Percentiles rank a stretch among this genome's conserved stretches.
These are phyloP conservation scores for Drosophila mojavensis DNA, from an alignment of 1,140 invertebrate genomes.

Conservation along the genomic window DNA sequence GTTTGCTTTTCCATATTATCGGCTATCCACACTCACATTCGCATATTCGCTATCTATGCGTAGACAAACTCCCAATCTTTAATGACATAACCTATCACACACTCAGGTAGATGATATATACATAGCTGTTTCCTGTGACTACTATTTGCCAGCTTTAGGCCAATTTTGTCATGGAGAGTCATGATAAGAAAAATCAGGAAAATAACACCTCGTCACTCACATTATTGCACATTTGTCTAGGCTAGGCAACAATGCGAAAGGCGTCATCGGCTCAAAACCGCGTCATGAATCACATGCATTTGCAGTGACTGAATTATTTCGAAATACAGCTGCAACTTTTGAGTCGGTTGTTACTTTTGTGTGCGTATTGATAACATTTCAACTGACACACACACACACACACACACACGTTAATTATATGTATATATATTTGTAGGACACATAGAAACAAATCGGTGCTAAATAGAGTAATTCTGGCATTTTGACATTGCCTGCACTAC, in stretches of 20 bases:
- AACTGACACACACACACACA: conserved; percentile 34
- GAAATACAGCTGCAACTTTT: conserved; percentile 45
- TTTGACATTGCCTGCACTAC: conserved; percentile 32
- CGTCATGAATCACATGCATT: conserved; percentile 69
- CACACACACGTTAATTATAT: background rate
- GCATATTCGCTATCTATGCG: conserved; percentile 12
- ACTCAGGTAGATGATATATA: conserved; percentile 12
- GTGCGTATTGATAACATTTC: conserved; percentile 50
- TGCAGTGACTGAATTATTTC: conserved; percentile 31
- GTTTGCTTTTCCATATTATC: conserved; percentile 13
- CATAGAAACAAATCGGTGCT: conserved; percentile 44
- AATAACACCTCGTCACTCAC: conserved; percentile 1
- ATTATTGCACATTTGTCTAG: conserved; percentile 36
- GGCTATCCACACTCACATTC: conserved; percentile 2
- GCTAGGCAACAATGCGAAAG: conserved; percentile 9
- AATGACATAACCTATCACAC: conserved; percentile 52
- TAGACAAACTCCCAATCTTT: conserved; percentile 47
- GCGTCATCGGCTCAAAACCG: conserved; percentile 33
- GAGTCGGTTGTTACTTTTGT: conserved; percentile 18
- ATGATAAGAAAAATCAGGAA: conserved; percentile 18
- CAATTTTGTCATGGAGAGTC: conserved; percentile 50
- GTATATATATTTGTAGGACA: conserved; percentile 14
- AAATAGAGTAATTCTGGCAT: conserved; percentile 56
- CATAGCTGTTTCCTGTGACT: conserved; percentile 45
- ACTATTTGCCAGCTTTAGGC: conserved; percentile 42